Evolutionary conservation across 1,140 invertebrate species (phyloP), one percentile per base, ranked within the genome.

Genomic region (Dendrolimus kikuchii): DNA sequence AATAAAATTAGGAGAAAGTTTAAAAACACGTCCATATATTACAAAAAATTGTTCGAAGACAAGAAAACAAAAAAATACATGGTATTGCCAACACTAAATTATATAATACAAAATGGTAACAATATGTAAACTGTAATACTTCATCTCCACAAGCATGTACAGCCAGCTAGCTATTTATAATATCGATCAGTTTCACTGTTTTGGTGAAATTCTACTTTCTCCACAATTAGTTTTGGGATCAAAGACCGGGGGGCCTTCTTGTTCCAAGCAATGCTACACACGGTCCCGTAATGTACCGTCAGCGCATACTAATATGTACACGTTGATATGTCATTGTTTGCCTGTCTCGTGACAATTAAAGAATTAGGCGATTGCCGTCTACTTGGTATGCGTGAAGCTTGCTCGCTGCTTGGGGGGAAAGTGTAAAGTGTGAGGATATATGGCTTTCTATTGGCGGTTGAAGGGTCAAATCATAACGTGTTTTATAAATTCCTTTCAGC

Each of bases 201-300:
- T 69, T 49, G 58, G 74, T 75, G 73, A 81, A 81, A 77, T 75
- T 74, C 49, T 53, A 81, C 76, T 84, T 81, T 84, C 78, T 60
- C 58, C 50, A 44, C 44, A 45, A 72, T 72, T 77, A 66, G 58
- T 51, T 72, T 71, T 60, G 64, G 68, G 71, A 76, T 77, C 81
- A 77, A 64, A 68, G 66, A 64, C 63, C 64, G 63, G 66, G 54
- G 43, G 37, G 7, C 4, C 9, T 38, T 43, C 5, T 48, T 66
- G 23, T 23, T 23, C 23, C 23, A 23, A 62, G 73, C 66, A 68
- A 81, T 78, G 66, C 74, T 66, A 73, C 69, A 69, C 76, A 74
- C 72, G 64, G 57, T 75, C 58, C 75, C 64, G 69, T 74, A 74
- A 51, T 40, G 47, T 6, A 68, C 57, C 0, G 48, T n/a, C 40